Evolutionary conservation across 2,888 invertebrate species (phyloP).

Genomic region (Polymixis flavicincta): DNA sequence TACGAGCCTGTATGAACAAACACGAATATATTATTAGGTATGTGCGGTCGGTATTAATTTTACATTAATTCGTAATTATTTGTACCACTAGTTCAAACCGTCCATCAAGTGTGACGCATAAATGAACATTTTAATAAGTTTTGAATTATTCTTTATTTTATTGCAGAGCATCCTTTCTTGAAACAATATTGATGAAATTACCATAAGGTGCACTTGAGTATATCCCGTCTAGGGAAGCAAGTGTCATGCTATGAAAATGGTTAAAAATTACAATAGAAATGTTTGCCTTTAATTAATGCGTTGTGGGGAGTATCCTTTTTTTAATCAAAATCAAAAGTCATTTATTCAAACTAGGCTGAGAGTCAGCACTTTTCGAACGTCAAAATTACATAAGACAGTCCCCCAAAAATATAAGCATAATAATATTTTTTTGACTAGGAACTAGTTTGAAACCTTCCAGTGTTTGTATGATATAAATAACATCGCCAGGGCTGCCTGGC

Average conservation of each 20-base stretch:
- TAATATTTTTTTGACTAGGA: not conserved
- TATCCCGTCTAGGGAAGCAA: not conserved
- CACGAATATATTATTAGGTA: conserved; percentile 16
- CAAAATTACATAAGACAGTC: too few relatives aligned
- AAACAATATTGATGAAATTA: not conserved
- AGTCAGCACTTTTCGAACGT: too few relatives aligned
- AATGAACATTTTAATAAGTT: not conserved
- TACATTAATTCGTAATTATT: conserved; percentile 6
- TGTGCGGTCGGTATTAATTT: conserved; percentile 11
- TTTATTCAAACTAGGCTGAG: too few relatives aligned
- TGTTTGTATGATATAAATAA: conserved; percentile 18
- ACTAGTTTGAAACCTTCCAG: not conserved
- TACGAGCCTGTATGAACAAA: conserved; percentile 35
- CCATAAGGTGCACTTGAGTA: not conserved
- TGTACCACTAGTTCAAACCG: not conserved
- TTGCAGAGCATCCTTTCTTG: not conserved
- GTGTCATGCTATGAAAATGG: not conserved
- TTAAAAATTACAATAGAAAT: not conserved
- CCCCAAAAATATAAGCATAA: not conserved
- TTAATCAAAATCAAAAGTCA: too few relatives aligned
- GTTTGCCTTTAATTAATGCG: not conserved
- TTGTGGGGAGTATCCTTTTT: too few relatives aligned
- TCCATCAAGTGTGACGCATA: not conserved
- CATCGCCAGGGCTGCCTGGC: not conserved
- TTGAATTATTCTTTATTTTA: not conserved